Conservation (phyloP, 2,888 invertebrate genomes). For the Papilio gigon region DNA sequence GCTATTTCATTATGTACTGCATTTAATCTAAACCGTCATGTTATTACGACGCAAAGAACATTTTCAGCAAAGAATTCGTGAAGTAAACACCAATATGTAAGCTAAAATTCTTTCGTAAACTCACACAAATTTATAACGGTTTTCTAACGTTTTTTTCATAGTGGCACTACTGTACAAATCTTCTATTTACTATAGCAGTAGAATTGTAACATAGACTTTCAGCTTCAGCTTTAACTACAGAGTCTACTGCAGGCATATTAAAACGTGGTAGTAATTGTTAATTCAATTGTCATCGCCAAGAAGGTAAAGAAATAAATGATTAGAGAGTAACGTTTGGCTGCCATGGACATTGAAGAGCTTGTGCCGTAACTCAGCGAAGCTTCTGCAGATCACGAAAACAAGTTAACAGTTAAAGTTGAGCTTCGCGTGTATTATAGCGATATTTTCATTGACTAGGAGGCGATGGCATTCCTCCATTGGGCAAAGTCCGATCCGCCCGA, state of each 20-base stretch:
- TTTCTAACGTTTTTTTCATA: neutral
- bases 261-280: neutral
- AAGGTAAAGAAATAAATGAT: neutral
- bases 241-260: neutral
- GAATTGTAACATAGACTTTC: conserved; percentile 22
- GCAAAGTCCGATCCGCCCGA: conserved; percentile 72
- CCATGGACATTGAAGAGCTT: conserved; percentile 27
- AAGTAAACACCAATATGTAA: neutral
- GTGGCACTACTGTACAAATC: conserved; percentile 37
- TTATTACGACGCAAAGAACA: neutral
- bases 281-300: conserved; percentile 6
- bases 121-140: no score
- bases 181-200: neutral
- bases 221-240: conserved; percentile 19
- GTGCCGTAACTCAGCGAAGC: conserved; percentile 41
- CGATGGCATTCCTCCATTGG: conserved; percentile 76
- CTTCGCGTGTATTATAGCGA: conserved; percentile 66
- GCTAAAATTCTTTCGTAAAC: neutral
- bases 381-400: conserved; percentile 46
- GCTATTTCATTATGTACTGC: neutral
- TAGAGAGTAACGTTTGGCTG: neutral
- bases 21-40: neutral
- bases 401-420: conserved; percentile 51
- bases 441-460: conserved; percentile 76
- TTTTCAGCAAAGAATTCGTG: neutral